Conservation (phyloP, 2,113 vertebrate genomes). For the Gymnarchus niloticus region DNA sequence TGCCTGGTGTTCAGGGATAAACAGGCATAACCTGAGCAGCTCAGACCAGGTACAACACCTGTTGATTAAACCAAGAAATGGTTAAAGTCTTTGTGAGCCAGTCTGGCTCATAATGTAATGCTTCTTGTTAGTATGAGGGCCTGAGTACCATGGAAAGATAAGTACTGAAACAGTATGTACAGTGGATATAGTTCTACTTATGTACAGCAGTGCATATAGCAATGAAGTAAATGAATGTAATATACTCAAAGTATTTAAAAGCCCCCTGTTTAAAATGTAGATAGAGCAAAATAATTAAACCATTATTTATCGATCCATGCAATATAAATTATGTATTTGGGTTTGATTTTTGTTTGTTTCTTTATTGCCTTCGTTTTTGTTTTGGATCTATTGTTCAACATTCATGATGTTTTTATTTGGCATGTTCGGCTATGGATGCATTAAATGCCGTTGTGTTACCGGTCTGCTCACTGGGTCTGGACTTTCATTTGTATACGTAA, state of each 20-base stretch:
- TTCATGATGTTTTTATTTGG: not conserved
- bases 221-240: not conserved
- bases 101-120: not conserved
- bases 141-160: not conserved
- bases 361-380: no score
- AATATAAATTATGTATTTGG: no score
- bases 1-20: not conserved
- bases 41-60: not conserved
- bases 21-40: not conserved
- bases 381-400: no score
- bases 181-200: not conserved
- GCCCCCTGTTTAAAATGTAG: not conserved
- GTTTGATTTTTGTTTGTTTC: no score
- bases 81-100: not conserved
- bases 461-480: not conserved
- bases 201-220: not conserved
- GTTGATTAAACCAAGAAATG: not conserved
- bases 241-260: not conserved
- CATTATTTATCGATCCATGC: no score
- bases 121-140: not conserved
- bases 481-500: no score
- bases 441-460: not conserved
- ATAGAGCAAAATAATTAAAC: not conserved
- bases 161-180: not conserved
- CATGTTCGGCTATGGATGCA: not conserved